These are phyloP conservation scores for Halocynthia aurantium DNA, from an alignment of 23 tunicate species.

Conservation along the genomic window DNA sequence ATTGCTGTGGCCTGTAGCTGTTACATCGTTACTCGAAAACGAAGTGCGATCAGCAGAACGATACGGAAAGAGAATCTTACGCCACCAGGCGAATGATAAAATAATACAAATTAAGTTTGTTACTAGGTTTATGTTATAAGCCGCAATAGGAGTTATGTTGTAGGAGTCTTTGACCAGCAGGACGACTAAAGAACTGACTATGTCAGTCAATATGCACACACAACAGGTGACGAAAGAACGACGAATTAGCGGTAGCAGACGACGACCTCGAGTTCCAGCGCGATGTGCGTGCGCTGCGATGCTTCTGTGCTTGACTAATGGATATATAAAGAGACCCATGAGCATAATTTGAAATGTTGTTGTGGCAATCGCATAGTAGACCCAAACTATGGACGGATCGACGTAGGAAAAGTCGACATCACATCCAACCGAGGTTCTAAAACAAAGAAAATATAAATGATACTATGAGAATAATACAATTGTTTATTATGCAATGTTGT, in stretches of 20 bases:
- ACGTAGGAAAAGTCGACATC: slow-evolving; percentile 5
- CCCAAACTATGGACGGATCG: slow-evolving; percentile 5
- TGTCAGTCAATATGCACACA: slow-evolving; percentile 10
- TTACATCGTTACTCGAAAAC: too few species aligned
- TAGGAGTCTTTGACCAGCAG: slow-evolving; percentile 4
- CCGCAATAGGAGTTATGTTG: slow-evolving; percentile 5
- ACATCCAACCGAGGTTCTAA: slow-evolving; percentile 9
- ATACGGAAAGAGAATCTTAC: background rate
- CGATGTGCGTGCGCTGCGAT: background rate
- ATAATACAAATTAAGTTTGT: slow-evolving; percentile 3
- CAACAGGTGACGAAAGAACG: slow-evolving; percentile 6
- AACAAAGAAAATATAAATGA: background rate
- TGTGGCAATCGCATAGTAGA: slow-evolving; percentile 13
- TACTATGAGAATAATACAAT: too few species aligned
- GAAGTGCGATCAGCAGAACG: too few species aligned
- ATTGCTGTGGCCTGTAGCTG: too few species aligned
- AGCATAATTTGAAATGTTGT: slow-evolving; percentile 17
- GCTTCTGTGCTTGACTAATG: slow-evolving; percentile 1
- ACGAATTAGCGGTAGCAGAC: slow-evolving; percentile 4
- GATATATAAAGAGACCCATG: slow-evolving; percentile 14
- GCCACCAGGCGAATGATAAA: slow-evolving; percentile 19
- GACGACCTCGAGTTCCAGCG: background rate
- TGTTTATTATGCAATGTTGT: too few species aligned
- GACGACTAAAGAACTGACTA: slow-evolving; percentile 10
- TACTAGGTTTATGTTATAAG: slow-evolving; percentile 5